phyloP scores from a whole-genome alignment of 2,888 invertebrate species.

The Creontiades dilutus region DNA sequence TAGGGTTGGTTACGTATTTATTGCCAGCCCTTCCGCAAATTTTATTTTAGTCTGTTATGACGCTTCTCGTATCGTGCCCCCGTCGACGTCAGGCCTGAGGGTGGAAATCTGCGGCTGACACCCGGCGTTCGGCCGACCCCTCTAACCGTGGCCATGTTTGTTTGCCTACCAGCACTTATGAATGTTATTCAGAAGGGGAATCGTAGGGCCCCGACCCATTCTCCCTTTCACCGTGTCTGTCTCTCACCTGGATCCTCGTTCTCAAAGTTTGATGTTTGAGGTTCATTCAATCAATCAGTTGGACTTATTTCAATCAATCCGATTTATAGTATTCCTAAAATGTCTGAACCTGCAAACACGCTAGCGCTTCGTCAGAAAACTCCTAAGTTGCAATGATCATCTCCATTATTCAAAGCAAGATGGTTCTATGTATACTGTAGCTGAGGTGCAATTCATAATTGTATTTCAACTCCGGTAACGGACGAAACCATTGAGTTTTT shows the following conservation, averaged over 20 bases:
- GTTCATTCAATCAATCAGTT: background rate
- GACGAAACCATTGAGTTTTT: too few species aligned
- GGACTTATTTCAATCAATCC: background rate
- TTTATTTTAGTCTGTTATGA: conserved; percentile 29
- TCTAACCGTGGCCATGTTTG: conserved; percentile 62
- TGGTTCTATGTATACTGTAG: too few species aligned
- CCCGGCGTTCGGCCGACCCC: conserved; percentile 56
- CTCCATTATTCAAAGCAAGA: too few species aligned
- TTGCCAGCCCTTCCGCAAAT: conserved; percentile 29
- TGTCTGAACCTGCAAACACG: too few species aligned
- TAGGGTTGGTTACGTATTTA: background rate
- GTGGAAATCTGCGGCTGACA: conserved; percentile 64
- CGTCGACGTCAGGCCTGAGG: conserved; percentile 30
- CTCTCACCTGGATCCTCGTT: conserved; percentile 8
- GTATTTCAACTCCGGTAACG: too few species aligned
- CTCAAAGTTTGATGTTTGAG: background rate
- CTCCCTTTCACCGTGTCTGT: conserved; percentile 2
- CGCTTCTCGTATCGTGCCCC: background rate
- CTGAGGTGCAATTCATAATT: too few species aligned
- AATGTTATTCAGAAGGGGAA: conserved; percentile 63
- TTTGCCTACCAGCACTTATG: conserved; percentile 67
- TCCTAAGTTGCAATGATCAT: too few species aligned
- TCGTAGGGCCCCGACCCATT: conserved; percentile 13
- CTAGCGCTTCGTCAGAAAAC: too few species aligned
- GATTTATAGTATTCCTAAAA: too few species aligned